Evolutionary conservation across 2,113 vertebrate species (phyloP), one percentile per base, ranked within the genome.

Genomic region (Leptosomus discolor): DNA sequence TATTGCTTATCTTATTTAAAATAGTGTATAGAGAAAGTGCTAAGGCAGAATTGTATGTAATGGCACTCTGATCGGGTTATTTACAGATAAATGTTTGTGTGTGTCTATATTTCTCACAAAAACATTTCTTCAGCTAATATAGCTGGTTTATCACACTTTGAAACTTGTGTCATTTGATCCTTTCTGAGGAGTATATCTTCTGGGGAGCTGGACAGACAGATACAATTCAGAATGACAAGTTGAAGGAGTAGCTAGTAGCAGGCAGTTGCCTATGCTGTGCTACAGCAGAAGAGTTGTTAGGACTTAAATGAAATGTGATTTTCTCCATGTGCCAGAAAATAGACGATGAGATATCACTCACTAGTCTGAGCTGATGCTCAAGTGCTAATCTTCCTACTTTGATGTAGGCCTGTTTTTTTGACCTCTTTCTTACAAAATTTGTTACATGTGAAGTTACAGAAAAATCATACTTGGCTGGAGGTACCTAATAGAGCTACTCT

Each of bases 221-320:
- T 51, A 8, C 19, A 45, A 21, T 50, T 74, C 54, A 63, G 68
- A 65, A 45, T 57, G 74, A 27, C 16, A 41, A 46, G 53, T 50
- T 34, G 39, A 56, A 37, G 84, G 15, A 54, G 23, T 12, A 67
- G 37, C 56, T 56, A 23, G 37, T 15, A 30, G 69, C 45, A 60
- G 68, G 80, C 29, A 29, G 36, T n/a, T 79, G 32, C 53, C 27
- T 54, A 2, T 51, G 43, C 1, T 0, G 0, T 0, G 0, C 65
- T 88, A 36, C 18, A 56, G 70, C 60, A n/a, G 46, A n/a, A 70
- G 56, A 41, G 57, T 32, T 83, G n/a, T 54, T 46, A 34, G 51
- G n/a, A 43, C 16, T 27, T 26, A 13, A 30, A n/a, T 73, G 15
- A 56, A 84, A 43, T 43, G 19, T 50, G 61, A 39, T 84, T 91